Conservation (phyloP, 1,140 invertebrate genomes). For the Oryzaephilus surinamensis region DNA sequence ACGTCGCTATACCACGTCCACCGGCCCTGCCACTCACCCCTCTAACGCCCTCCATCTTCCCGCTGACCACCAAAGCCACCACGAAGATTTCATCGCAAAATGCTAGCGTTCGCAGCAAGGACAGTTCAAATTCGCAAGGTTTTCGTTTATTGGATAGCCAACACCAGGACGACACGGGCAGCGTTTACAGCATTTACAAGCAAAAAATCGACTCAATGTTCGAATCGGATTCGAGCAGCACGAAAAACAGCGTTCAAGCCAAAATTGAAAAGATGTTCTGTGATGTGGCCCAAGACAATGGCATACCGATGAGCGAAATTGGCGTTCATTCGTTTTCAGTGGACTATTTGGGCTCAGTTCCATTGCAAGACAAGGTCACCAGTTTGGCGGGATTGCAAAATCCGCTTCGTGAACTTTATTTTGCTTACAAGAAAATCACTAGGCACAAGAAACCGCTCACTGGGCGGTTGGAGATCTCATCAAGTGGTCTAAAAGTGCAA, state of each 20-base stretch:
- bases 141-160: constrained; percentile 37
- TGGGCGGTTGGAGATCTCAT: constrained; percentile 58
- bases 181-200: constrained; percentile 57
- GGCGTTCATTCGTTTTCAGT: constrained; percentile 55
- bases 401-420: constrained; percentile 69
- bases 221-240: constrained; percentile 50
- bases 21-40: constrained; percentile 9
- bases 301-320: constrained; percentile 35
- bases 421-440: constrained; percentile 45
- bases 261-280: constrained; percentile 78
- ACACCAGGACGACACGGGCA: constrained; percentile 40
- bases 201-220: constrained; percentile 76
- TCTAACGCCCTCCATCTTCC: constrained; percentile 3
- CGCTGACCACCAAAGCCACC: background rate
- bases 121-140: constrained; percentile 31
- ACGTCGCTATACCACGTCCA: constrained; percentile 10
- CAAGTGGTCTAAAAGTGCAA: constrained; percentile 52
- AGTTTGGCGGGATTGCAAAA: constrained; percentile 71
- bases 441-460: constrained; percentile 36
- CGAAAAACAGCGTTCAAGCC: constrained; percentile 68
- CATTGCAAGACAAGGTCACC: constrained; percentile 65
- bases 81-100: background rate
- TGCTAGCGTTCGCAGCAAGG: constrained; percentile 10
- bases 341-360: constrained; percentile 71
- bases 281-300: constrained; percentile 58